Conservation (phyloP, 2,888 invertebrate species). For the Melanostoma mellinum region DNA sequence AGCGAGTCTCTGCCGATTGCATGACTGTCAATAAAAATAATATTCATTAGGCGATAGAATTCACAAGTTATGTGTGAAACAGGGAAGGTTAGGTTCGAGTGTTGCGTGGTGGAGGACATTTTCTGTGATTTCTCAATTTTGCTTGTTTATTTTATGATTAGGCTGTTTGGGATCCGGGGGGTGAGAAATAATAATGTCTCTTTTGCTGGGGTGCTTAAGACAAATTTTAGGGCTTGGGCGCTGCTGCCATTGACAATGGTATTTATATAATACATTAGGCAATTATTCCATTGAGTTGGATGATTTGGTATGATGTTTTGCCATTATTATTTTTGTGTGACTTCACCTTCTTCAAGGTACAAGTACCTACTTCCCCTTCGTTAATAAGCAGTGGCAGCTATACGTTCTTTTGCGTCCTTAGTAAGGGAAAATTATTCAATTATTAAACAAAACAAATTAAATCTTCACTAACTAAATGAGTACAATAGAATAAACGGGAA, state of each 20-base stretch:
- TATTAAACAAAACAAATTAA: too few species aligned
- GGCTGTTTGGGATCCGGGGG: neutral
- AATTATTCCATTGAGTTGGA: slow-evolving; percentile 33
- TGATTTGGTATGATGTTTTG: slow-evolving; percentile 34
- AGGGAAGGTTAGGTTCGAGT: neutral
- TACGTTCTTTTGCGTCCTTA: too few species aligned
- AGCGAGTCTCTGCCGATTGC: slow-evolving; percentile 63
- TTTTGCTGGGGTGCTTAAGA: slow-evolving; percentile 19
- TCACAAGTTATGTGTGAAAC: slow-evolving; percentile 62
- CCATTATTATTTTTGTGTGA: slow-evolving; percentile 31
- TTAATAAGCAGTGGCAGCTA: too few species aligned
- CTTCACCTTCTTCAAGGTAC: slow-evolving; percentile 16
- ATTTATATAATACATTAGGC: slow-evolving; percentile 14
- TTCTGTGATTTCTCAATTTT: slow-evolving; percentile 59
- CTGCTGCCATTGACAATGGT: slow-evolving; percentile 16
- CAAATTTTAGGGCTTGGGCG: slow-evolving; percentile 15
- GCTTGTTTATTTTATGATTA: slow-evolving; percentile 58
- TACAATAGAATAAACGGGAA: too few species aligned
- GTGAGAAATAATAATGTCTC: slow-evolving; percentile 14
- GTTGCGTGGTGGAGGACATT: neutral
- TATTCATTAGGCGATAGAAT: slow-evolving; percentile 72
- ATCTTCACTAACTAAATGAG: too few species aligned
- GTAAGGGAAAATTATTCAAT: too few species aligned
- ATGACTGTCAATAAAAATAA: slow-evolving; percentile 71
- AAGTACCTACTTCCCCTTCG: too few species aligned